Evolutionary conservation across 1,140 invertebrate species (phyloP), one percentile per base, ranked within the genome.

Genomic region (Ruditapes philippinarum): DNA sequence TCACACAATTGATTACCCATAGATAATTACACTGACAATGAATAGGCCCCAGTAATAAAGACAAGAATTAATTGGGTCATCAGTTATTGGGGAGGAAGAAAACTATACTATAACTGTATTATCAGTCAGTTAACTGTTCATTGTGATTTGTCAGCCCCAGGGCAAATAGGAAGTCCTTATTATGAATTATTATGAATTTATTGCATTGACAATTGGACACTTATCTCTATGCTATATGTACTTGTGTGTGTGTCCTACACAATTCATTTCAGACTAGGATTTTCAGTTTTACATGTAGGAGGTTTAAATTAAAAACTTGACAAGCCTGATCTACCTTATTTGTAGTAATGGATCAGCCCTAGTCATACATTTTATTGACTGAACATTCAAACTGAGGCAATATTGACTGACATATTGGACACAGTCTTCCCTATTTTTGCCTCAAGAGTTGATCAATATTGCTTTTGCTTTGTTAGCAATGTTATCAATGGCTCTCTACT

Each of bases 381-480:
- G 38, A 62, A 57, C 40, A 42, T 65, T 62, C 22, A 65, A 36
- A 84, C 31, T 33, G 19, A 12, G 22, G 33, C 40, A 74, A 74
- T 84, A 84, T 84, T 84, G 62, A 84, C 62, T 84, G 82, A 73
- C 40, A 45, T 70, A 70, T 84, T 45, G 65, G 31, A 54, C 33
- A 78, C 0, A 74, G 1, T n/a, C n/a, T 73, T 51, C 82, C 74
- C 65, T 49, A 84, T 73, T 84, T 70, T 54, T 73, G 60, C 62
- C 38, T 84, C 14, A 42, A 51, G 62, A 73, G 68, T 49, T 45
- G 65, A 84, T 84, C 82, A 84, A 84, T 84, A 84, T 54, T 70
- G 82, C 60, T 49, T 17, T 51, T 5, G 62, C 45, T 70, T 73
- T 73, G 82, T 84, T 84, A 51, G 68, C n/a, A 14, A 54, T 73